Conservation (phyloP, 2,797 vertebrate species). For the Sebastes baramenuke region DNA sequence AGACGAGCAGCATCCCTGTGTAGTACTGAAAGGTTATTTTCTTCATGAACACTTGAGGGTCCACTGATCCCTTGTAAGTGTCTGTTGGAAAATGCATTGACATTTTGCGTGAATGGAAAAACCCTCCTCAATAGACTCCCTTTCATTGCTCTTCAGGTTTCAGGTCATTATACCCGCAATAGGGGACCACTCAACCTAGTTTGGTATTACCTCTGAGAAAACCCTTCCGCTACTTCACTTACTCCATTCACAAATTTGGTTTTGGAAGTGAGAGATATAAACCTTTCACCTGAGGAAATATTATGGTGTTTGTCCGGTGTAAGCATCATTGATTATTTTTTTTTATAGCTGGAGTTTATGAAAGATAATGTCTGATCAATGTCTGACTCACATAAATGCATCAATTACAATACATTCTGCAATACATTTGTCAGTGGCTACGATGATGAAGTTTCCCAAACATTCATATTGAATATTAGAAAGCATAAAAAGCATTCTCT, state of each 20-base stretch:
- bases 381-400: neutral
- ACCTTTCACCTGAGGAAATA: conserved; percentile 54
- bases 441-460: neutral
- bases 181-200: conserved; percentile 76
- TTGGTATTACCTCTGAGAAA: conserved; percentile 74
- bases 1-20: conserved; percentile 68
- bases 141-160: conserved; percentile 78
- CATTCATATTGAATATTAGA: neutral
- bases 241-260: conserved; percentile 61
- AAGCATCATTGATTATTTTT: conserved; percentile 19
- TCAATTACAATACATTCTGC: neutral
- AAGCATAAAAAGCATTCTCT: neutral
- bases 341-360: neutral
- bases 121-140: conserved; percentile 75
- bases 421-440: neutral
- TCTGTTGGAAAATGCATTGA: conserved; percentile 86
- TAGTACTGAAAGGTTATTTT: conserved; percentile 80
- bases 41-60: conserved; percentile 82
- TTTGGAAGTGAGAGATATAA: conserved; percentile 40
- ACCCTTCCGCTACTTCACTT: conserved; percentile 54
- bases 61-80: conserved; percentile 84
- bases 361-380: neutral
- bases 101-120: conserved; percentile 81
- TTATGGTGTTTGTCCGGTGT: conserved; percentile 14
- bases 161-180: conserved; percentile 79